phyloP scores from a whole-genome alignment of 2,113 vertebrate species.

The Chamaea fasciata region DNA sequence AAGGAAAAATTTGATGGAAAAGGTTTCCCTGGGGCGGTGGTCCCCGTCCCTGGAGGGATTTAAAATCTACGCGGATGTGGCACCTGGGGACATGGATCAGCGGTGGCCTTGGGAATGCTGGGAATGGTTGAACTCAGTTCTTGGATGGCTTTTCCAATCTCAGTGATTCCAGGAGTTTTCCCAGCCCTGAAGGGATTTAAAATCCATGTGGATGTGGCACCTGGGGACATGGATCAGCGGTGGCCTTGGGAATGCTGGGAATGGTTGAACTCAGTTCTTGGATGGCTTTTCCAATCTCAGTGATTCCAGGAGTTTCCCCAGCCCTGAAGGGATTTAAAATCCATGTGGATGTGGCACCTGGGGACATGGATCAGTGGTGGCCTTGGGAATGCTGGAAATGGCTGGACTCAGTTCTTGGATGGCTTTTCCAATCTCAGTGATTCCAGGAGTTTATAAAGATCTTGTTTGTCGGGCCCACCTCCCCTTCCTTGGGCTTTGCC shows the following conservation, averaged over 20 bases:
- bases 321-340: no score
- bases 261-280: rapidly evolving
- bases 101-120: neutral
- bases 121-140: rapidly evolving
- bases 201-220: no score
- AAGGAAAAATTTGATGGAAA: neutral
- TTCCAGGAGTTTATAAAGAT: neutral
- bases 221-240: neutral
- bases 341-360: no score
- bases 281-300: neutral
- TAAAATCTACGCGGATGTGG: neutral
- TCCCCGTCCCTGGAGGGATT: neutral
- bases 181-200: no score
- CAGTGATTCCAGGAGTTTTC: neutral
- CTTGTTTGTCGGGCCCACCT: neutral
- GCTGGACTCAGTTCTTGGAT: rapidly evolving
- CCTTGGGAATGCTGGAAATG: neutral
- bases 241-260: neutral
- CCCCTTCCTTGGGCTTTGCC: rapidly evolving
- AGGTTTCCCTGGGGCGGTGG: neutral
- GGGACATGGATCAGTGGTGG: neutral
- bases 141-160: neutral
- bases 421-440: neutral
- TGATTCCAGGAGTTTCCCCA: neutral
- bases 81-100: neutral